A percentile compares a stretch with the other conserved stretches of the same genome.
Conservation (phyloP, 1,140 invertebrate species). For the Pseudomyrmex flavicornis region DNA sequence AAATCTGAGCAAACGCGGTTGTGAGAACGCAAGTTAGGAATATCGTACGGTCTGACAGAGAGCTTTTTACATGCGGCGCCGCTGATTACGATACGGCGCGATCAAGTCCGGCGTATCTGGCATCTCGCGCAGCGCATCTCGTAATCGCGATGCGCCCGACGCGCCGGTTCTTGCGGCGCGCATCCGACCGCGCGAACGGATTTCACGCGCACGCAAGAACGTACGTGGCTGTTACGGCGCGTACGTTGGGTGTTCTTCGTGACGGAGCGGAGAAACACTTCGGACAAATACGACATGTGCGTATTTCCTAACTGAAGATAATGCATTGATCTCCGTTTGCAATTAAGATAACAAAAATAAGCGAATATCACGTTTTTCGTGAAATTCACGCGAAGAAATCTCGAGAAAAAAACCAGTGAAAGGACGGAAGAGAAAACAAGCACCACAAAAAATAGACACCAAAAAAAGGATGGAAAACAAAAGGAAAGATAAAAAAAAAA, state of each 20-base stretch:
- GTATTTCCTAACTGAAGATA: constrained; percentile 3
- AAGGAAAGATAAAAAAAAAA: too few relatives aligned
- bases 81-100: constrained; percentile 57
- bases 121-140: constrained; percentile 49
- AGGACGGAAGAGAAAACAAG: too few relatives aligned
- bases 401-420: too few relatives aligned
- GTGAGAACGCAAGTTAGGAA: constrained; percentile 43
- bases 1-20: constrained; percentile 20
- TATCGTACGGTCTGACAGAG: constrained; percentile 48
- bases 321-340: too few relatives aligned
- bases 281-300: background rate
- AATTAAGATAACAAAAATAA: too few relatives aligned
- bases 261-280: background rate
- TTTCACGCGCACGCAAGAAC: constrained; percentile 62
- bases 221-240: constrained; percentile 23
- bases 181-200: constrained; percentile 39
- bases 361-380: too few relatives aligned
- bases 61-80: constrained; percentile 38
- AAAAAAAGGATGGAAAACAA: too few relatives aligned
- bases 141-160: constrained; percentile 51
- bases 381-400: too few relatives aligned
- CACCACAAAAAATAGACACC: too few relatives aligned
- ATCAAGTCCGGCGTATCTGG: constrained; percentile 62
- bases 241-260: constrained; percentile 11
- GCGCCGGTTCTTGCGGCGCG: constrained; percentile 63